Percentiles rank a stretch among this genome's conserved stretches.
Conservation (phyloP, 2,888 invertebrate genomes). For the Ophioninae sp. region DNA sequence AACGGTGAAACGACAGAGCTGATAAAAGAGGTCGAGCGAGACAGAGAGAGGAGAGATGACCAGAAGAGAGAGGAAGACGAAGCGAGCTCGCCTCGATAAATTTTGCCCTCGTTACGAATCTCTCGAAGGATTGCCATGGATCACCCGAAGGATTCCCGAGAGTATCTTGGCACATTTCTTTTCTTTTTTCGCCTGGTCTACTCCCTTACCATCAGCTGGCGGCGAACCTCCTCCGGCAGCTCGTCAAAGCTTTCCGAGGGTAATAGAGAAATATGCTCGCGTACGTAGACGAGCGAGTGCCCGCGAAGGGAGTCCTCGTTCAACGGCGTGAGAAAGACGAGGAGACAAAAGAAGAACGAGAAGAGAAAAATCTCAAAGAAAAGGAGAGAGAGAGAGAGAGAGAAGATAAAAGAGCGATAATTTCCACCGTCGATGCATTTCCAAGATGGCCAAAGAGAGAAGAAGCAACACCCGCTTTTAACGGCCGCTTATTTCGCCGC, state of each 20-base stretch:
- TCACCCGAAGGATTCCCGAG: constrained; percentile 6
- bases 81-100: constrained; percentile 31
- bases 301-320: not conserved
- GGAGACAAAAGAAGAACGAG: constrained; percentile 23
- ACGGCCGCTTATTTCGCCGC: constrained; percentile 42
- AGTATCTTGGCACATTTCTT: constrained; percentile 10
- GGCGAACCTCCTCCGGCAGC: constrained; percentile 27
- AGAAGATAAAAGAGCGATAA: constrained; percentile 49
- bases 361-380: not conserved
- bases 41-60: not conserved
- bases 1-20: constrained; percentile 31
- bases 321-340: constrained; percentile 28
- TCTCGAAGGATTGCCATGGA: constrained; percentile 32
- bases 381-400: constrained; percentile 7
- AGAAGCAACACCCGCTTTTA: constrained; percentile 40
- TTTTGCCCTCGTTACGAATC: constrained; percentile 54
- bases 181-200: constrained; percentile 11
- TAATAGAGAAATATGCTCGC: constrained; percentile 42
- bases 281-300: not conserved
- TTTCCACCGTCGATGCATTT: constrained; percentile 57
- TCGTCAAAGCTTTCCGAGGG: constrained; percentile 34
- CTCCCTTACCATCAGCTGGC: constrained; percentile 2
- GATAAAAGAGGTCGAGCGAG: no score
- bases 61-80: constrained; percentile 7
- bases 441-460: constrained; percentile 44